These are phyloP conservation scores for Melieria crassipennis DNA, from an alignment of 2,888 invertebrate species.

Conservation along the genomic window DNA sequence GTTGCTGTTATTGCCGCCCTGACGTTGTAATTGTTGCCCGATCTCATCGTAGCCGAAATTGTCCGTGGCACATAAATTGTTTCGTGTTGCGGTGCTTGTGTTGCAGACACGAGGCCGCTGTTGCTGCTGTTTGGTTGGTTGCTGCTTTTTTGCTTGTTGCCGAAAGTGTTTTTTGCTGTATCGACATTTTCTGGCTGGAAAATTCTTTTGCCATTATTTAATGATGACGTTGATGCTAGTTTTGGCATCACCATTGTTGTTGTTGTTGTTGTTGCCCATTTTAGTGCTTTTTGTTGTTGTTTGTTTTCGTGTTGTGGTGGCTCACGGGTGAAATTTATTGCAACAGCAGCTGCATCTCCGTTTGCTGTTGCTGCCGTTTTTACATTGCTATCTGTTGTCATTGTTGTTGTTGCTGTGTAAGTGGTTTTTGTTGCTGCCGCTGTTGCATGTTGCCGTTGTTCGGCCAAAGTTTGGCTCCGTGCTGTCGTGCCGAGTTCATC, in stretches of 20 bases:
- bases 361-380: conserved; percentile 17
- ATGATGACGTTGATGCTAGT: conserved; percentile 31
- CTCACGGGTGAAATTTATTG: conserved; percentile 40
- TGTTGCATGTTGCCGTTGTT: not conserved
- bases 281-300: conserved; percentile 41
- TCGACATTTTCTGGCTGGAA: conserved; percentile 27
- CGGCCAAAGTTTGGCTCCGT: not conserved
- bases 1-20: conserved; percentile 28
- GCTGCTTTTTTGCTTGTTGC: conserved; percentile 5
- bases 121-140: conserved; percentile 12
- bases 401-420: conserved; percentile 38
- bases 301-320: not conserved
- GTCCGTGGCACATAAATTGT: conserved; percentile 32
- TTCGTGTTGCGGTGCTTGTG: not conserved
- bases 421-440: conserved; percentile 22
- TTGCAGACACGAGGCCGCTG: not conserved
- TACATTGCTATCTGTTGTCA: conserved; percentile 22
- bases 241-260: conserved; percentile 35
- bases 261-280: conserved; percentile 37
- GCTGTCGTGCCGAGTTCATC: not conserved
- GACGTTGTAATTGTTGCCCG: conserved; percentile 46
- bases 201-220: conserved; percentile 33
- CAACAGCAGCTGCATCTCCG: conserved; percentile 8
- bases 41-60: conserved; percentile 41
- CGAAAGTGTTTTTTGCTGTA: conserved; percentile 40